Percentiles rank a stretch among this genome's conserved stretches.
Evolutionary conservation across 2,113 vertebrate genomes (phyloP).

Genomic region (Agapornis roseicollis): DNA sequence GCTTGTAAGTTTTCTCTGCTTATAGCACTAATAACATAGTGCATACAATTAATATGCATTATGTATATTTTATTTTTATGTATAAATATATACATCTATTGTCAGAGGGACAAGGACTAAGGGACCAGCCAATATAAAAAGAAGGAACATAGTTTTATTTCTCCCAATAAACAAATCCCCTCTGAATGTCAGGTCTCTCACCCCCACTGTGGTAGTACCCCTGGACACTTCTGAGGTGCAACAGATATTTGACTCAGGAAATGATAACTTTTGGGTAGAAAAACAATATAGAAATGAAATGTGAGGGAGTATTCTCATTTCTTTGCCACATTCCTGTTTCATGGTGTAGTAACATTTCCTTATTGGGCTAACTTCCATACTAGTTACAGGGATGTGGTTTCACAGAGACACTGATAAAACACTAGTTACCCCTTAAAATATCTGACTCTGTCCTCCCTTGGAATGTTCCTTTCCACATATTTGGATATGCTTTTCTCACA

Average conservation of each 20-base stretch:
- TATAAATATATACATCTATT: background rate
- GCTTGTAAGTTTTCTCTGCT: background rate
- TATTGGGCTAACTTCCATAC: constrained; percentile 28
- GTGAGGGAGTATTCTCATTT: constrained; percentile 29
- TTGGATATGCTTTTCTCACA: background rate
- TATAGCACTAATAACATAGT: background rate
- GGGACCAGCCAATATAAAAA: background rate
- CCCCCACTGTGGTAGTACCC: background rate
- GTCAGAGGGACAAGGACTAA: background rate
- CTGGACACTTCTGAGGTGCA: background rate
- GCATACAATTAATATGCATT: background rate
- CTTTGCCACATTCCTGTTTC: constrained; percentile 33
- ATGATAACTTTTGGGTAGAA: background rate
- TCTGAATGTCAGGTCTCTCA: background rate
- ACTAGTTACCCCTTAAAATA: background rate
- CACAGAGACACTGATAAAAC: constrained; percentile 6
- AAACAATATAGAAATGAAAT: background rate
- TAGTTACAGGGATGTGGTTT: background rate
- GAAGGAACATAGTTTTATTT: background rate
- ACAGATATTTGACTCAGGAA: background rate
- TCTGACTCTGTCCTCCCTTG: background rate
- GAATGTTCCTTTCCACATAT: background rate
- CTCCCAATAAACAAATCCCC: background rate
- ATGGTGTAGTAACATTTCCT: constrained; percentile 44
- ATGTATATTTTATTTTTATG: background rate